A percentile compares a stretch with the other conserved stretches of the same genome.
These are phyloP conservation scores for Hassar affinis DNA, from an alignment of 2,113 vertebrate species.

Conservation along the genomic window DNA sequence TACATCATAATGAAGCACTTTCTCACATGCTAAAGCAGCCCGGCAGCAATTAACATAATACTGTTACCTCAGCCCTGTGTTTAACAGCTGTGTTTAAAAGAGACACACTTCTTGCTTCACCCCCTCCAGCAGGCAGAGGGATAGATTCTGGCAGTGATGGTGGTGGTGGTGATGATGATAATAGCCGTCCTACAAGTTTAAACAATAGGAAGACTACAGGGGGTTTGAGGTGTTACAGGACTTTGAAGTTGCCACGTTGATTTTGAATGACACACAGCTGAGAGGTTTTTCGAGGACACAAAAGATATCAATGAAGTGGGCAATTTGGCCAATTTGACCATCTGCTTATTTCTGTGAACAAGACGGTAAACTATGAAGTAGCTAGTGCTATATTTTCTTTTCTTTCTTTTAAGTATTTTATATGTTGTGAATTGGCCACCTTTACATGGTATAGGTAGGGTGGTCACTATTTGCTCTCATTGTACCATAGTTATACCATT, in stretches of 20 bases:
- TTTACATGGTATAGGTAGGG: not conserved
- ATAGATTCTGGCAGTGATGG: not conserved
- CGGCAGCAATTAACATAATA: constrained; percentile 37
- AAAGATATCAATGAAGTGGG: constrained; percentile 1
- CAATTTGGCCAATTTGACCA: constrained; percentile 4
- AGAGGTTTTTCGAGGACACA: constrained; percentile 15
- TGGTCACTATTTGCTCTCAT: not conserved
- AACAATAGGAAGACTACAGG: constrained; percentile 28
- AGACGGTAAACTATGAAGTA: not conserved
- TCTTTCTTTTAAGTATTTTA: too few species aligned
- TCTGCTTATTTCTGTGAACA: not conserved
- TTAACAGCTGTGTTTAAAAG: constrained; percentile 18
- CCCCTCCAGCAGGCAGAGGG: not conserved
- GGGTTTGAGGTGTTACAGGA: not conserved
- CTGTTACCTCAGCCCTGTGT: constrained; percentile 26
- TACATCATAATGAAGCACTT: constrained; percentile 27
- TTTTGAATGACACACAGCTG: not conserved
- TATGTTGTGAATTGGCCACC: too few species aligned
- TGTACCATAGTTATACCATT: too few species aligned
- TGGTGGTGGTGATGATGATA: not conserved
- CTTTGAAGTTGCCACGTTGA: constrained; percentile 24
- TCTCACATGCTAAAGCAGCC: constrained; percentile 1
- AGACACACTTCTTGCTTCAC: constrained; percentile 8
- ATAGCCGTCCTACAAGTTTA: not conserved
- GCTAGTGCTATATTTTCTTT: not conserved